Evolutionary conservation across 2,797 vertebrate species (phyloP).

Genomic region (Propithecus deckenii): DNA sequence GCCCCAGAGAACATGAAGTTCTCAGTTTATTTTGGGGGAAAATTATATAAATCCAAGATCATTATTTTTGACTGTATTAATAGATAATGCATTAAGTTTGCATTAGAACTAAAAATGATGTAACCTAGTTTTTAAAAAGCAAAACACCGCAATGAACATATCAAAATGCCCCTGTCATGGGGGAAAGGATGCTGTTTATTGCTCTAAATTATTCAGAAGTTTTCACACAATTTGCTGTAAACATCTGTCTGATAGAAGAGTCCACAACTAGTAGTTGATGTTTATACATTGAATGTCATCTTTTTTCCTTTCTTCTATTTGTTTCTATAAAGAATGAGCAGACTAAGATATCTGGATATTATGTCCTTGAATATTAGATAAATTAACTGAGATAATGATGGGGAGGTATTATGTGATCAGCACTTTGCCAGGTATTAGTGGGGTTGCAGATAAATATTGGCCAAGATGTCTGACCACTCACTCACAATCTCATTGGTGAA

Average conservation of each 20-base stretch:
- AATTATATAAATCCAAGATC: constrained; percentile 40
- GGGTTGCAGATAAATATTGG: not conserved
- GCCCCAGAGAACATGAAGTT: constrained; percentile 42
- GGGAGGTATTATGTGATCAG: not conserved
- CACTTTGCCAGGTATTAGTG: not conserved
- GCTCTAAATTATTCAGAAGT: constrained; percentile 46
- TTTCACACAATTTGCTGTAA: constrained; percentile 56
- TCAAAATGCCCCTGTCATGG: not conserved
- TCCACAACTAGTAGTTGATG: not conserved
- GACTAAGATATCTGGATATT: not conserved
- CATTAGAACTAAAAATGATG: constrained; percentile 50
- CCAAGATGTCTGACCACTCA: not conserved
- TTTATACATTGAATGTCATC: not conserved
- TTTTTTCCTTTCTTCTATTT: not conserved
- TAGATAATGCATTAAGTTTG: constrained; percentile 46
- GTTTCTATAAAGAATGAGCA: not conserved
- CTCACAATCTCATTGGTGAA: constrained; percentile 22
- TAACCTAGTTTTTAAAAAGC: constrained; percentile 53
- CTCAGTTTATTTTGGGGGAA: constrained; percentile 13
- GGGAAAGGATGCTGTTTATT: constrained; percentile 19
- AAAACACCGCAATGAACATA: constrained; percentile 31
- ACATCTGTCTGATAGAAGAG: constrained; percentile 34
- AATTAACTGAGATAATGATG: not conserved
- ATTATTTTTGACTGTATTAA: constrained; percentile 54
- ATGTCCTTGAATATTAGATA: not conserved